Evolutionary conservation across 2,888 invertebrate genomes (phyloP).

Genomic region (Halictus quadricinctus): DNA sequence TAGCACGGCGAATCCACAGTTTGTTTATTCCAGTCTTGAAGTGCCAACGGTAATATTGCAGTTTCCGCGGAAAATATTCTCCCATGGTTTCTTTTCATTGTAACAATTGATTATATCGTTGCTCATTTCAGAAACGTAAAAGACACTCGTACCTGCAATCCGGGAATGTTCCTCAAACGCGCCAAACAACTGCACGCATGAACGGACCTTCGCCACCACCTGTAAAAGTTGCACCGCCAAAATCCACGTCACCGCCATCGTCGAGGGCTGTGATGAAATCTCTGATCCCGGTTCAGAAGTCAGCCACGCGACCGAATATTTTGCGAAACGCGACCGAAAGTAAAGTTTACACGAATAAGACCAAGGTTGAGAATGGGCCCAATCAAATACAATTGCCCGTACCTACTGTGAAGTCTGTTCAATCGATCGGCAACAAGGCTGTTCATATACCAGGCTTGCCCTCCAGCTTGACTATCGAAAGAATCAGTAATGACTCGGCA

Average conservation of each 20-base stretch:
- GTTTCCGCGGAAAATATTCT: neutral
- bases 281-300: conserved; percentile 74
- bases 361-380: conserved; percentile 67
- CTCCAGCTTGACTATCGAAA: conserved; percentile 84
- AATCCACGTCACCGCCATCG: conserved; percentile 70
- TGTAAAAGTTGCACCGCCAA: conserved; percentile 62
- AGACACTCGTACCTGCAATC: conserved; percentile 83
- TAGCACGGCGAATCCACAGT: conserved; percentile 85
- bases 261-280: conserved; percentile 70
- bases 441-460: conserved; percentile 83
- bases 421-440: conserved; percentile 72
- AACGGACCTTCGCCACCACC: conserved; percentile 79
- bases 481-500: conserved; percentile 81
- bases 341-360: conserved; percentile 69
- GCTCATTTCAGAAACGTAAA: conserved; percentile 82
- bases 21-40: conserved; percentile 83
- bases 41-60: conserved; percentile 71
- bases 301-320: conserved; percentile 74
- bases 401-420: conserved; percentile 72
- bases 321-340: conserved; percentile 72
- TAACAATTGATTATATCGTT: neutral
- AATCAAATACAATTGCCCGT: conserved; percentile 65
- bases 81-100: neutral
- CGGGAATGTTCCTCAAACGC: conserved; percentile 83
- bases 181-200: conserved; percentile 81